Evolutionary conservation across 2,797 vertebrate genomes (phyloP).

Genomic region (Lateolabrax maculatus): DNA sequence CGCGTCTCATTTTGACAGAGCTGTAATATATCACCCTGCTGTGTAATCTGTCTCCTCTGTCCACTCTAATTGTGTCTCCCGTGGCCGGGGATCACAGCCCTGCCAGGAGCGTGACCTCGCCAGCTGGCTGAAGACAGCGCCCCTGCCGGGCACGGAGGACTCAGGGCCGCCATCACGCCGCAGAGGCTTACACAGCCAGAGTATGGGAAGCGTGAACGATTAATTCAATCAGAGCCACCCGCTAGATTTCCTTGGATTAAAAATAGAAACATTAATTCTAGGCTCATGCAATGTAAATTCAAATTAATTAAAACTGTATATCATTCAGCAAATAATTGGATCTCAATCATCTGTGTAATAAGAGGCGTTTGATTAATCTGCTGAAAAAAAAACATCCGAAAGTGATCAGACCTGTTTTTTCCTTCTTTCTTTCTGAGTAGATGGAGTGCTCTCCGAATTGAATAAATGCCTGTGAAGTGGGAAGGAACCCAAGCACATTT

Average conservation of each 20-base stretch:
- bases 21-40: slow-evolving; percentile 71
- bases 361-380: slow-evolving; percentile 76
- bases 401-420: slow-evolving; percentile 47
- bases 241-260: slow-evolving; percentile 64
- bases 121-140: slow-evolving; percentile 45
- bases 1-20: slow-evolving; percentile 62
- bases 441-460: slow-evolving; percentile 30
- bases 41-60: slow-evolving; percentile 66
- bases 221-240: slow-evolving; percentile 64
- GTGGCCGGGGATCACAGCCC: slow-evolving; percentile 48
- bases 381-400: slow-evolving; percentile 48
- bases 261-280: slow-evolving; percentile 72
- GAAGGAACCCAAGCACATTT: slow-evolving; percentile 49
- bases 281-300: slow-evolving; percentile 73
- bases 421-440: slow-evolving; percentile 1
- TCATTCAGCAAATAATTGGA: slow-evolving; percentile 78
- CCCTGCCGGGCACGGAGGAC: slow-evolving; percentile 42
- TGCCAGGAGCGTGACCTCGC: slow-evolving; percentile 53
- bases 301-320: slow-evolving; percentile 78
- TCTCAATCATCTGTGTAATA: slow-evolving; percentile 84
- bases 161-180: neutral
- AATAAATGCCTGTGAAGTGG: slow-evolving; percentile 43
- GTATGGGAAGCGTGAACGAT: slow-evolving; percentile 45
- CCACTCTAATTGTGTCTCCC: slow-evolving; percentile 69
- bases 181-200: slow-evolving; percentile 20